Percentiles rank a stretch among this genome's conserved stretches.
Conservation (phyloP, 2,797 vertebrate species). For the Chaetophractus vellerosus region DNA sequence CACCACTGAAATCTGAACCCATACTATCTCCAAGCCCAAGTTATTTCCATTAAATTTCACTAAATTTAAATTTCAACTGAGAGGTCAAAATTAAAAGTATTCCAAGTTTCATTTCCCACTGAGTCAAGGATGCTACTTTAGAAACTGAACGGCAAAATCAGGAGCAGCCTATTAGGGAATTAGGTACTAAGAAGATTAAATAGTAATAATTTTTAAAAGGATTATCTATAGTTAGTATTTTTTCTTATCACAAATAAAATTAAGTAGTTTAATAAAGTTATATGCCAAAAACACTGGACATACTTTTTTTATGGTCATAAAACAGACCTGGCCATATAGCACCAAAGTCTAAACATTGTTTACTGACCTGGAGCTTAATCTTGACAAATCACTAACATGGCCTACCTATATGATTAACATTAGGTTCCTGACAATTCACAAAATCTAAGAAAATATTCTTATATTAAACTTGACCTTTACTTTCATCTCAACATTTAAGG, state of each 20-base stretch:
- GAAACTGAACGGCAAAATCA: slow-evolving; percentile 36
- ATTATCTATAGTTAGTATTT: slow-evolving; percentile 1
- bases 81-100: slow-evolving; percentile 46
- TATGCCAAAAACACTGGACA: slow-evolving; percentile 5
- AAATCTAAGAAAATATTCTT: slow-evolving; percentile 53
- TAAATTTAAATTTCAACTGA: slow-evolving; percentile 58
- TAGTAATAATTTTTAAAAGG: slow-evolving; percentile 1
- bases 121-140: slow-evolving; percentile 26
- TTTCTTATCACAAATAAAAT: slow-evolving; percentile 65
- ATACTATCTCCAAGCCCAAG: slow-evolving; percentile 5
- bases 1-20: slow-evolving; percentile 14
- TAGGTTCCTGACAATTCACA: neutral
- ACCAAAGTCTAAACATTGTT: slow-evolving; percentile 46
- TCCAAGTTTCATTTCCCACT: neutral
- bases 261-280: slow-evolving; percentile 53
- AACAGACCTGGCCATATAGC: slow-evolving; percentile 16
- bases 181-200: neutral
- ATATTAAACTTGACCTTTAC: neutral
- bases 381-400: neutral
- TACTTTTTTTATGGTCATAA: neutral
- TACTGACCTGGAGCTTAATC: neutral
- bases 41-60: slow-evolving; percentile 36
- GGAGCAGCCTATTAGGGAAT: slow-evolving; percentile 8
- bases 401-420: neutral
- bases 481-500: slow-evolving; percentile 53